Percentiles rank a stretch among this genome's conserved stretches.
Evolutionary conservation across 2,888 invertebrate species (phyloP).

Genomic region (Dasysyrphus tricinctus): DNA sequence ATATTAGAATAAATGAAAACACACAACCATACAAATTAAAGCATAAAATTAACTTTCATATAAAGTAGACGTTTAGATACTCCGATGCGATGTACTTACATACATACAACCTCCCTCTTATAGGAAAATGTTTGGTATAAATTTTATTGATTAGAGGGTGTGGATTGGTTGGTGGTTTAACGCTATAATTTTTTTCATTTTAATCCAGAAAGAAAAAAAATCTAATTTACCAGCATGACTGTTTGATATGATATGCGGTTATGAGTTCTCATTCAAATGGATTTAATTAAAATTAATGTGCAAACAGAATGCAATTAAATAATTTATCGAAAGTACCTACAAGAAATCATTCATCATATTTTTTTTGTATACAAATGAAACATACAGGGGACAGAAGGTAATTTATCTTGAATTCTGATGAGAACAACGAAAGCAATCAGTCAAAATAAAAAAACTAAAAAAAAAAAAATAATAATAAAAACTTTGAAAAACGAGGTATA

Average conservation of each 20-base stretch:
- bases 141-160: constrained; percentile 62
- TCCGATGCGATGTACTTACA: too few species aligned
- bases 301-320: constrained; percentile 66
- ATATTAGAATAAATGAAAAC: constrained; percentile 20
- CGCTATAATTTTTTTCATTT: constrained; percentile 1
- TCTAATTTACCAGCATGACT: constrained; percentile 58
- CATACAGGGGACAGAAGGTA: constrained; percentile 13
- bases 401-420: constrained; percentile 26
- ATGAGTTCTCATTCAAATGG: constrained; percentile 24
- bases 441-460: constrained; percentile 13
- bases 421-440: constrained; percentile 13
- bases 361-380: background rate
- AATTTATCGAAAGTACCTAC: constrained; percentile 33
- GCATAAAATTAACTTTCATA: constrained; percentile 28
- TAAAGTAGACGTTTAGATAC: constrained; percentile 1
- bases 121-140: constrained; percentile 26
- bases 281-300: constrained; percentile 72
- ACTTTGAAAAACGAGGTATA: background rate
- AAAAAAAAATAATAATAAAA: background rate
- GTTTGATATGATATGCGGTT: constrained; percentile 17
- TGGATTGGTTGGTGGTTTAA: background rate
- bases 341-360: constrained; percentile 16
- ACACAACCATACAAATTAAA: constrained; percentile 20
- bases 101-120: constrained; percentile 17
- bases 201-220: constrained; percentile 26